phyloP scores from a whole-genome alignment of 2,888 invertebrate species.

The Brenthis ino region DNA sequence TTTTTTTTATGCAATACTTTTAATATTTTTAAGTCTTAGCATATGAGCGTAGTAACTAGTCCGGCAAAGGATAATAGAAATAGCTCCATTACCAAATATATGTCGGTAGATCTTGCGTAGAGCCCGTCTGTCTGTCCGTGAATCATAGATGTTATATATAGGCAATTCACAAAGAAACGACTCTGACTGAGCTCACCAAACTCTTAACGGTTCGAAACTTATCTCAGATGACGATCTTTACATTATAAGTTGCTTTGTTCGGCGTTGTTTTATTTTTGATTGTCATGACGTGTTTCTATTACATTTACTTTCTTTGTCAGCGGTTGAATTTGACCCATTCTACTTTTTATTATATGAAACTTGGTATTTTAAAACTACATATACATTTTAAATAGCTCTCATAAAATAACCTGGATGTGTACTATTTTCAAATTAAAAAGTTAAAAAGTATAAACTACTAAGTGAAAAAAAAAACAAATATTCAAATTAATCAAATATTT shows the following conservation, averaged over 20 bases:
- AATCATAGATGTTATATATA: slow-evolving; percentile 16
- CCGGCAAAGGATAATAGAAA: no score
- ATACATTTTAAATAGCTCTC: no score
- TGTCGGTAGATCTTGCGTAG: not conserved
- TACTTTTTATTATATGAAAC: not conserved
- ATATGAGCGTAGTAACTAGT: no score
- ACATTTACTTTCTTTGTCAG: slow-evolving; percentile 37
- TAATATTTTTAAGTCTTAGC: no score
- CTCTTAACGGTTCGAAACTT: slow-evolving; percentile 46
- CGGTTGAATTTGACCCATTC: slow-evolving; percentile 15
- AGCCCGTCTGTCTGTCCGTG: not conserved
- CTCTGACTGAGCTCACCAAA: slow-evolving; percentile 16
- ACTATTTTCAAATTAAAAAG: no score
- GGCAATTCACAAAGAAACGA: slow-evolving; percentile 12
- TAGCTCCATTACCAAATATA: not conserved
- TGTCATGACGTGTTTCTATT: slow-evolving; percentile 29
- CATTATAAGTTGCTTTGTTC: slow-evolving; percentile 45
- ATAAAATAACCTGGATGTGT: no score
- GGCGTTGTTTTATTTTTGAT: slow-evolving; percentile 38
- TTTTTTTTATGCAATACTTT: no score
- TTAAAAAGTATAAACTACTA: no score
- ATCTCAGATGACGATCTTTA: slow-evolving; percentile 51
- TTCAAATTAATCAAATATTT: no score
- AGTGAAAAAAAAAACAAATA: no score
- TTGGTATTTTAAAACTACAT: not conserved